Conservation (phyloP, 2,888 invertebrate species). For the Nycteola revayana region DNA sequence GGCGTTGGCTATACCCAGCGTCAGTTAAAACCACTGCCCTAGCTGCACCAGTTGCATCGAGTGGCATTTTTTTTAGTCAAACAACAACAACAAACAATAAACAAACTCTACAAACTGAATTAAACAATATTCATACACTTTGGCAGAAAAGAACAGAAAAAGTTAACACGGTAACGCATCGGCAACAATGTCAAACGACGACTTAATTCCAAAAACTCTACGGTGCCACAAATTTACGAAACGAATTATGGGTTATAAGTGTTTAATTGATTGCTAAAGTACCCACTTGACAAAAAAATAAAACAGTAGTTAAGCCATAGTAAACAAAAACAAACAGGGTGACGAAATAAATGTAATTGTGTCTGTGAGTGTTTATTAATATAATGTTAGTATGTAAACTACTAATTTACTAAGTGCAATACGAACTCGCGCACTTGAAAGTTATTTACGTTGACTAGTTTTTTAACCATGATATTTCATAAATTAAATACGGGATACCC, state of each 20-base stretch:
- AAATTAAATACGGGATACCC: too few relatives aligned
- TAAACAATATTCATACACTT: neutral
- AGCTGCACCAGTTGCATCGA: neutral
- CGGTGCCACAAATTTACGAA: neutral
- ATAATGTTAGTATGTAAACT: too few relatives aligned
- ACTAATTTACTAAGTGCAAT: too few relatives aligned
- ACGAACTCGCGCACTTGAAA: too few relatives aligned
- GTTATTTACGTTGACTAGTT: too few relatives aligned
- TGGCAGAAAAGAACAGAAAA: neutral
- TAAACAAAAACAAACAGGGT: neutral
- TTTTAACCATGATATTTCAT: too few relatives aligned
- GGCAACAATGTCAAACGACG: neutral
- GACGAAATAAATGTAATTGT: neutral
- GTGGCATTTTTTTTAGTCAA: neutral
- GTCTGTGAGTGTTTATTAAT: neutral
- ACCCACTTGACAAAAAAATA: slow-evolving; percentile 2
- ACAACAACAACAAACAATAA: too few relatives aligned
- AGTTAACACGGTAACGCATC: neutral
- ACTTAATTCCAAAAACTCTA: neutral
- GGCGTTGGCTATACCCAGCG: slow-evolving; percentile 5
- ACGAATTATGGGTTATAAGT: too few relatives aligned
- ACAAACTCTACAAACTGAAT: neutral
- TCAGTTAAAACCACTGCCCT: slow-evolving; percentile 1
- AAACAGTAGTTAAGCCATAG: neutral
- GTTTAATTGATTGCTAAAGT: neutral